Evolutionary conservation across 2,113 vertebrate species (phyloP).

Genomic region (Jaculus jaculus): DNA sequence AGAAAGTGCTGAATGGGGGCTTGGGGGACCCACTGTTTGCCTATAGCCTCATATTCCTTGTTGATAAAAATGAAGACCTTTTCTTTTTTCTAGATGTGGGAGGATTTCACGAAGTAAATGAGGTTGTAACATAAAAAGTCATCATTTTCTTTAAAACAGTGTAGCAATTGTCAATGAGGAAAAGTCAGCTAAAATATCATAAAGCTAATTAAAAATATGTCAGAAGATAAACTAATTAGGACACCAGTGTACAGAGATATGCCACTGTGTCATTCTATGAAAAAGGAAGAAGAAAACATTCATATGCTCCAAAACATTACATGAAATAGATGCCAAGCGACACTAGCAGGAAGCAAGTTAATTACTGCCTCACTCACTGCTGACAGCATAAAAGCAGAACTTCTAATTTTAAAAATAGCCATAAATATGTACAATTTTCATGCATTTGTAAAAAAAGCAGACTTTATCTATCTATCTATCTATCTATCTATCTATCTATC

Average conservation of each 20-base stretch:
- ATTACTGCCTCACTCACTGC: constrained; percentile 68
- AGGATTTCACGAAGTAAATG: constrained; percentile 51
- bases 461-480: neutral
- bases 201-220: constrained; percentile 75
- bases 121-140: constrained; percentile 51
- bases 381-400: constrained; percentile 57
- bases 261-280: constrained; percentile 66
- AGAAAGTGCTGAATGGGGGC: neutral
- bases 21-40: neutral
- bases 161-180: constrained; percentile 52
- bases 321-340: constrained; percentile 57
- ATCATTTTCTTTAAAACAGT: constrained; percentile 3
- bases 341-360: constrained; percentile 65
- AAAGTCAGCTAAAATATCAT: constrained; percentile 64
- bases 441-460: neutral
- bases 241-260: constrained; percentile 71
- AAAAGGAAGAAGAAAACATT: constrained; percentile 26
- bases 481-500: neutral
- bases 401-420: neutral
- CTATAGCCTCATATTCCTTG: constrained; percentile 4
- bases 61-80: constrained; percentile 26
- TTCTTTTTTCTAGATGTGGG: neutral
- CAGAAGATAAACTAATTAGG: constrained; percentile 79
- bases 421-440: neutral
- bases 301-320: constrained; percentile 56